Percentiles rank a stretch among this genome's conserved stretches.
These are phyloP conservation scores for Tiphia femorata DNA, from an alignment of 2,888 invertebrate genomes.

Conservation along the genomic window DNA sequence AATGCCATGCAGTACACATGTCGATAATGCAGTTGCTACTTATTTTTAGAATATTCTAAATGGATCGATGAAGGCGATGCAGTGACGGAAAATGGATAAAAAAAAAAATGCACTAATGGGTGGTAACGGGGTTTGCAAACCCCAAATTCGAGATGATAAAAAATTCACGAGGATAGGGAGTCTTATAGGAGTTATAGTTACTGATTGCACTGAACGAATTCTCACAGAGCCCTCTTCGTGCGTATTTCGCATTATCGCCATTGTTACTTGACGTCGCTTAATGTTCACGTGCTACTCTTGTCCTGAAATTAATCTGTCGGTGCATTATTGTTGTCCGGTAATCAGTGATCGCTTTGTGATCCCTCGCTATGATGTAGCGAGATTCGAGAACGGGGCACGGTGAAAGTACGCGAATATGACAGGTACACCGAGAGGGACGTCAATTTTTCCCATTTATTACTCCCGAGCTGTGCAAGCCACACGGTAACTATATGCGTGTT, in stretches of 20 bases:
- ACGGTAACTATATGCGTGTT: constrained; percentile 16
- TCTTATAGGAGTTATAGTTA: too few species aligned
- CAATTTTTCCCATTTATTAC: background rate
- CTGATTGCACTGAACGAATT: background rate
- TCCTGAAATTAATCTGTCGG: constrained; percentile 11
- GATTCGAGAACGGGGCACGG: background rate
- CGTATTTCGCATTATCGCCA: constrained; percentile 28
- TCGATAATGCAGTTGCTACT: too few species aligned
- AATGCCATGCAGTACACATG: too few species aligned
- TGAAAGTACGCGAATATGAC: constrained; percentile 18
- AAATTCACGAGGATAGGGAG: too few species aligned
- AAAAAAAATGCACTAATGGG: too few species aligned
- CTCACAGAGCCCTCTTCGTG: constrained; percentile 28
- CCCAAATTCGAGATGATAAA: too few species aligned
- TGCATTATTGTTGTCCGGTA: constrained; percentile 20
- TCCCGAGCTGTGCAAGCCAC: background rate
- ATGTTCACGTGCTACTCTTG: constrained; percentile 23
- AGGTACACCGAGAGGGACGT: constrained; percentile 11
- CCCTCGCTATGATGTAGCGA: background rate
- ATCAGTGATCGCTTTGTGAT: constrained; percentile 21
- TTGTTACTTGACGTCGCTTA: constrained; percentile 22
- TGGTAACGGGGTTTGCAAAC: too few species aligned
- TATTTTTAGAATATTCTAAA: too few species aligned
- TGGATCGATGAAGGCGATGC: too few species aligned
- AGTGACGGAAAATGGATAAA: too few species aligned